Percentiles rank a stretch among this genome's conserved stretches.
These are phyloP conservation scores for Anthoscopus minutus DNA, from an alignment of 2,113 vertebrate species.

Conservation along the genomic window DNA sequence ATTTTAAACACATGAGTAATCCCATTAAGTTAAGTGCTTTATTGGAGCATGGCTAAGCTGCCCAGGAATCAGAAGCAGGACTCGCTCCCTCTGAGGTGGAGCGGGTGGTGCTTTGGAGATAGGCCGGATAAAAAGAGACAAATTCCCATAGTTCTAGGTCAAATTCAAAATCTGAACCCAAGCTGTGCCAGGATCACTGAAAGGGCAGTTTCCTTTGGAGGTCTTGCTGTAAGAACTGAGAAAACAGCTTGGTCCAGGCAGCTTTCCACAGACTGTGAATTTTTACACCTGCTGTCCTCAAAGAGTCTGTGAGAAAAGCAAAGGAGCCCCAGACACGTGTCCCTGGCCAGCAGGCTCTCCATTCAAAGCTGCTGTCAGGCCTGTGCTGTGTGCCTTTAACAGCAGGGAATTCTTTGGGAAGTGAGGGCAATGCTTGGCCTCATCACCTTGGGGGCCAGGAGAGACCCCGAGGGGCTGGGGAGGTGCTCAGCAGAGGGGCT, in stretches of 20 bases:
- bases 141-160: neutral
- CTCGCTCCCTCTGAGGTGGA: accelerated
- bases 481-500: neutral
- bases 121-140: neutral
- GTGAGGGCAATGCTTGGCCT: neutral
- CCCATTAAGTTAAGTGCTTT: conserved; percentile 10
- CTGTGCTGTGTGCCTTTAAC: accelerated
- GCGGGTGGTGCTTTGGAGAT: neutral
- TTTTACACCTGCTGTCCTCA: neutral
- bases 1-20: conserved; percentile 6
- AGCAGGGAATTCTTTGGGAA: neutral
- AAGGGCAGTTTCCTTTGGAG: neutral
- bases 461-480: accelerated
- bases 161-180: neutral
- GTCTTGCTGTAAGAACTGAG: neutral
- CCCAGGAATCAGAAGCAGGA: neutral
- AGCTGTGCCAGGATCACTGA: neutral
- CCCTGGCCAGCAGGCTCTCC: neutral
- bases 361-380: neutral
- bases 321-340: neutral
- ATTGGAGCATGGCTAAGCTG: neutral
- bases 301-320: neutral
- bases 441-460: accelerated
- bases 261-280: neutral
- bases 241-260: neutral